Conservation (phyloP, 2,113 vertebrate species). For the Crotalus horridus region DNA sequence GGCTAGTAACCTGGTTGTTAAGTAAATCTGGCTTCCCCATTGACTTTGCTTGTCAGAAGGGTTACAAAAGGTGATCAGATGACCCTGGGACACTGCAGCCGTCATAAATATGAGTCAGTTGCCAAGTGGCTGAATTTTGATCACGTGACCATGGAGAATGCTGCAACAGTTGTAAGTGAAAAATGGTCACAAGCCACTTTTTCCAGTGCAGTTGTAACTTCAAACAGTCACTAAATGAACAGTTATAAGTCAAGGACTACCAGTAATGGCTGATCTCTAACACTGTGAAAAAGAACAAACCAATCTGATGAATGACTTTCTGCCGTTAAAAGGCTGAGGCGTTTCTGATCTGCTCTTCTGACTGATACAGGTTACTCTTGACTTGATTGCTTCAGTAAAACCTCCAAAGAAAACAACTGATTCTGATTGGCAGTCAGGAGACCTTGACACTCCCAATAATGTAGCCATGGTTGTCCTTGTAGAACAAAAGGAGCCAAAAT, state of each 20-base stretch:
- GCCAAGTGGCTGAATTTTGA: not conserved
- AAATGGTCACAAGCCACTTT: not conserved
- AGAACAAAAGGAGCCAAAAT: not conserved
- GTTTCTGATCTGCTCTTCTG: not conserved
- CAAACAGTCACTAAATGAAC: not conserved
- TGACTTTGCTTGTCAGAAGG: not conserved
- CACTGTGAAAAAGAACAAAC: not conserved
- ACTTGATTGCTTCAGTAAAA: not conserved
- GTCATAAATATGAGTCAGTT: not conserved
- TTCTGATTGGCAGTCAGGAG: not conserved
- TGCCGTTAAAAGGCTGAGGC: not conserved
- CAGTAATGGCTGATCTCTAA: not conserved
- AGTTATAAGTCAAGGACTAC: not conserved
- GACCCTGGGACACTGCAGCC: not conserved
- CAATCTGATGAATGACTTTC: not conserved
- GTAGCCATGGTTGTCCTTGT: too few relatives aligned
- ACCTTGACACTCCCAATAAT: not conserved
- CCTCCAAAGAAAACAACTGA: not conserved
- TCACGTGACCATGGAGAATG: not conserved
- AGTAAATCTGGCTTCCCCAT: not conserved
- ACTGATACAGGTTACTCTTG: not conserved
- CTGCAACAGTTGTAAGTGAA: not conserved
- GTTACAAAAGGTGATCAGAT: not conserved
- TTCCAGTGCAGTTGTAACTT: not conserved
- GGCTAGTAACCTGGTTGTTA: not conserved